These are phyloP conservation scores for Elgaria multicarinata DNA, from an alignment of 2,113 vertebrate species.

Conservation along the genomic window DNA sequence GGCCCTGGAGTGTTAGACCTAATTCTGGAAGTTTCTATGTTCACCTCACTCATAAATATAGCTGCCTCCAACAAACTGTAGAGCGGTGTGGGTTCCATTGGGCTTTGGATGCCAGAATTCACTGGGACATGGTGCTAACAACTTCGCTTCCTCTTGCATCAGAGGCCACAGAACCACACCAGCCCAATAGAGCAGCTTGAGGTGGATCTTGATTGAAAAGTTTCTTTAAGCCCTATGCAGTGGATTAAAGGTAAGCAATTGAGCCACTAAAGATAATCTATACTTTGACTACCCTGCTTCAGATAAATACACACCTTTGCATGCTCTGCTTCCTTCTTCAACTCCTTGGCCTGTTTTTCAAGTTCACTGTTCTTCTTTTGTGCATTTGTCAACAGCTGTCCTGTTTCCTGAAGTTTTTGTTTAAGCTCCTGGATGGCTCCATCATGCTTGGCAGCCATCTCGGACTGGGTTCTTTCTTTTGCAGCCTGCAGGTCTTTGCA, in stretches of 20 bases:
- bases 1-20: background rate
- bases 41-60: background rate
- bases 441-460: conserved; percentile 76
- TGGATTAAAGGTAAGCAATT: background rate
- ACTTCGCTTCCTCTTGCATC: too few species aligned
- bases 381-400: conserved; percentile 76
- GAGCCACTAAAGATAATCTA: background rate
- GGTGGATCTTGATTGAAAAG: background rate
- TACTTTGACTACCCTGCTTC: background rate
- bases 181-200: background rate
- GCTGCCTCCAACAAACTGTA: background rate
- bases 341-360: conserved; percentile 79
- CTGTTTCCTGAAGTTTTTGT: conserved; percentile 70
- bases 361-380: conserved; percentile 75
- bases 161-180: background rate
- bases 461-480: conserved; percentile 76
- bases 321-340: conserved; percentile 84
- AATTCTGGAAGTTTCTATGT: background rate
- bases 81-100: background rate
- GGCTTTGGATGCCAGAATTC: background rate
- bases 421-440: conserved; percentile 76
- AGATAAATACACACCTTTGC: conserved; percentile 79
- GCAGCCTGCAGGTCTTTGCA: conserved; percentile 81
- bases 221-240: too few species aligned
- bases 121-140: background rate